Percentiles rank a stretch among this genome's conserved stretches.
Evolutionary conservation across 2,113 vertebrate genomes (phyloP).

Genomic region (Asarcornis scutulata): DNA sequence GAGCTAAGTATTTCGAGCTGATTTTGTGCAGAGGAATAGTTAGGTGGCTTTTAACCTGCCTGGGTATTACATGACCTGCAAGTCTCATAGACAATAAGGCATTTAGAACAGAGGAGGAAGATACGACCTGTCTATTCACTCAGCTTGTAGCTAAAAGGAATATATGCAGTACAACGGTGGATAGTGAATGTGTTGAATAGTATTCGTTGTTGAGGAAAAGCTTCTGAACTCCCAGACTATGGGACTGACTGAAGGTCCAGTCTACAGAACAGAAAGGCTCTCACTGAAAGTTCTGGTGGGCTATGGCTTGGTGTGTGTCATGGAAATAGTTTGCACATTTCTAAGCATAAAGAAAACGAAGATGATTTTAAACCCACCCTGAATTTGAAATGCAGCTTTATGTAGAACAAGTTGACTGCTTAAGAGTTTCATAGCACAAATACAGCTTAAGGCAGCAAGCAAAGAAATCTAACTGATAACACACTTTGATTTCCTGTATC

Average conservation of each 20-base stretch:
- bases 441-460: neutral
- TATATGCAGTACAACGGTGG: neutral
- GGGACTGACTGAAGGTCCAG: neutral
- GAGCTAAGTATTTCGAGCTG: neutral
- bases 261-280: neutral
- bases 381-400: neutral
- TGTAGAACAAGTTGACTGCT: neutral
- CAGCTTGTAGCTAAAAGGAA: neutral
- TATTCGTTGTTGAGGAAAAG: neutral
- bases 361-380: neutral
- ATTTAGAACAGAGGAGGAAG: neutral
- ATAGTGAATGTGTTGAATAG: neutral
- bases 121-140: neutral
- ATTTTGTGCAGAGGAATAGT: neutral
- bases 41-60: neutral
- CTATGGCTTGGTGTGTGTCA: neutral
- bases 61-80: accelerated
- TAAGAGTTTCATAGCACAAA: neutral
- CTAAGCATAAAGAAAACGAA: neutral
- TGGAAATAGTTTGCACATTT: neutral
- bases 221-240: neutral
- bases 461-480: neutral
- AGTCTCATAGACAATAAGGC: neutral
- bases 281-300: neutral
- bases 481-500: neutral